These are phyloP conservation scores for Drosophila colorata DNA, from an alignment of 2,888 invertebrate genomes.

Conservation along the genomic window DNA sequence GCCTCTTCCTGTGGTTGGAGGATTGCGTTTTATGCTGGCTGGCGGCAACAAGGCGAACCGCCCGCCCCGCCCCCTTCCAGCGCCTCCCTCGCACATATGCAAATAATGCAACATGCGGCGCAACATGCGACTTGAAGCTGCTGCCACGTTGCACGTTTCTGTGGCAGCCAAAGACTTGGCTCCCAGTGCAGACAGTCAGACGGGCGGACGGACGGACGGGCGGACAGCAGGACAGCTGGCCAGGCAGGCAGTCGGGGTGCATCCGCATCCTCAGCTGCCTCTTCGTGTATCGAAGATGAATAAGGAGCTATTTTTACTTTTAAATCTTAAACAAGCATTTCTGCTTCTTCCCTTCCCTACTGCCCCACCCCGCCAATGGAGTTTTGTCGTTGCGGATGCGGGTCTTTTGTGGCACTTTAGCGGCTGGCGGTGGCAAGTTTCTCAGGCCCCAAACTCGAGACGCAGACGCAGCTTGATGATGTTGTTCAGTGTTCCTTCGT, in stretches of 20 bases:
- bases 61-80: conserved; percentile 8
- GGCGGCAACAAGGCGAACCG: conserved; percentile 48
- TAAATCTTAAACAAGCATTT: conserved; percentile 73
- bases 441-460: conserved; percentile 46
- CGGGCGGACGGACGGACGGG: conserved; percentile 10
- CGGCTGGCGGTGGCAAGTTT: conserved; percentile 57
- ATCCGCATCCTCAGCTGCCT: conserved; percentile 61
- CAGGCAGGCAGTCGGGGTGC: conserved; percentile 31
- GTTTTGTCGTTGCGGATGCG: conserved; percentile 55
- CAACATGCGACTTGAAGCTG: conserved; percentile 50
- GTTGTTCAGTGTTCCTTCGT: conserved; percentile 46
- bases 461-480: conserved; percentile 61
- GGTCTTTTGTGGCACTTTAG: conserved; percentile 59
- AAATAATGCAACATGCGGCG: conserved; percentile 74
- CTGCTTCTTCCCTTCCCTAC: conserved; percentile 7
- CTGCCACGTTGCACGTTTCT: conserved; percentile 48
- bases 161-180: conserved; percentile 35
- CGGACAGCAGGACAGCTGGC: conserved; percentile 15
- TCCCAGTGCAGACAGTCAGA: conserved; percentile 28
- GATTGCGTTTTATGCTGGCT: conserved; percentile 40
- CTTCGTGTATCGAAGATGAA: conserved; percentile 81
- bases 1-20: conserved; percentile 20
- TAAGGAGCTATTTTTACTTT: conserved; percentile 84
- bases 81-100: conserved; percentile 59
- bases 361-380: conserved; percentile 22